Conservation (phyloP, 2,113 vertebrate genomes). For the Podilymbus podiceps region DNA sequence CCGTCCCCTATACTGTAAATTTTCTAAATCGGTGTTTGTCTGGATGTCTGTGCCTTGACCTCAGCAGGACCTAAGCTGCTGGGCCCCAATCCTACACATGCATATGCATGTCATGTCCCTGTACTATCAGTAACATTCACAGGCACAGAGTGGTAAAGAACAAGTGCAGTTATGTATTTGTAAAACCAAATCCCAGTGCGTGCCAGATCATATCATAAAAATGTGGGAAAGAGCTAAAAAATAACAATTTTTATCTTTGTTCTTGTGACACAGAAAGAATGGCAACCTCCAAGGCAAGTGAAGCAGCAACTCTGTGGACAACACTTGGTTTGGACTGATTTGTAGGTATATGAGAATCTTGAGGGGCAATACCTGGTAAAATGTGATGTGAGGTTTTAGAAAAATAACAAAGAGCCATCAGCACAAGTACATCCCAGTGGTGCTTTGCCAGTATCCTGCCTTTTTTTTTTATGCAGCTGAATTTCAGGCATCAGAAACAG, state of each 20-base stretch:
- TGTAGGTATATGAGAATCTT: neutral
- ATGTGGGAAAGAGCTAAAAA: neutral
- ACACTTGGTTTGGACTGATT: neutral
- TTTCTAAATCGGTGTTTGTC: conserved; percentile 47
- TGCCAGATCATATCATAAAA: neutral
- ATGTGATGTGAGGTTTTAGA: neutral
- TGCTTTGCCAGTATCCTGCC: conserved; percentile 47
- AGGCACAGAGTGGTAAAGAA: neutral
- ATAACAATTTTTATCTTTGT: neutral
- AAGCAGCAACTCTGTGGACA: neutral
- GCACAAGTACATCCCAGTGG: conserved; percentile 3
- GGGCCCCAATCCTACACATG: neutral
- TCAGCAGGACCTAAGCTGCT: conserved; percentile 16
- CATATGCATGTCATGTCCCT: conserved; percentile 1
- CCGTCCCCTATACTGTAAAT: conserved; percentile 52
- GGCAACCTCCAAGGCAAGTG: neutral
- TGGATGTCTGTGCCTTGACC: conserved; percentile 38
- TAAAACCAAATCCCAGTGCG: neutral
- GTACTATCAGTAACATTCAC: neutral
- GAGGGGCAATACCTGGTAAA: conserved; percentile 28
- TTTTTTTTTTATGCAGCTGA: neutral
- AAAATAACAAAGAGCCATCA: conserved; percentile 22
- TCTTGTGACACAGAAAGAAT: neutral
- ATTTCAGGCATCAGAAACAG: conserved; percentile 60
- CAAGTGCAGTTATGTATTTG: neutral